Conservation (phyloP, 2,113 vertebrate species). For the Chlorocebus sabaeus region DNA sequence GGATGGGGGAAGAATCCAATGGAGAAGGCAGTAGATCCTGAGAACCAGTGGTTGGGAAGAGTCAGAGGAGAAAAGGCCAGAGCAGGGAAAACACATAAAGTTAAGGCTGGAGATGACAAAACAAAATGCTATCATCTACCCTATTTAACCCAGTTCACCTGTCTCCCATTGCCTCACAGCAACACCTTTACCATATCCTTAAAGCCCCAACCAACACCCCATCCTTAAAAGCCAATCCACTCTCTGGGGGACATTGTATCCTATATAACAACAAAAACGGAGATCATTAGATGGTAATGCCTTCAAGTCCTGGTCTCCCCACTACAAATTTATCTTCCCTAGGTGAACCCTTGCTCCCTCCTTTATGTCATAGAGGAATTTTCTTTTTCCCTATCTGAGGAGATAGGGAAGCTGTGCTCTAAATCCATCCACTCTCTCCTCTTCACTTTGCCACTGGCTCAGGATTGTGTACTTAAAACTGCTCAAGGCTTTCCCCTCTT, state of each 20-base stretch:
- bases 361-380: too few relatives aligned
- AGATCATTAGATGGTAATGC: background rate
- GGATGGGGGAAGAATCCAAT: background rate
- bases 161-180: background rate
- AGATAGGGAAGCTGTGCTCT: background rate
- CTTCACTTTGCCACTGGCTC: background rate
- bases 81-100: background rate
- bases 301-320: background rate
- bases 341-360: background rate
- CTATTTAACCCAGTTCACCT: background rate
- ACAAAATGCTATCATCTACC: background rate
- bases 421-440: background rate
- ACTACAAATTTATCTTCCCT: background rate
- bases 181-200: background rate
- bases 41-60: background rate
- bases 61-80: background rate
- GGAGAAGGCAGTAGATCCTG: background rate
- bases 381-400: background rate
- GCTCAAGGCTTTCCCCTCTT: background rate
- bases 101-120: background rate
- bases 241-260: background rate
- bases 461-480: background rate
- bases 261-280: background rate
- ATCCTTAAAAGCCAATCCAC: background rate
- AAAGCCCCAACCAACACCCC: too few relatives aligned